These are phyloP conservation scores for Brachionus plicatilis DNA, from an alignment of 1,140 invertebrate species.

Conservation along the genomic window DNA sequence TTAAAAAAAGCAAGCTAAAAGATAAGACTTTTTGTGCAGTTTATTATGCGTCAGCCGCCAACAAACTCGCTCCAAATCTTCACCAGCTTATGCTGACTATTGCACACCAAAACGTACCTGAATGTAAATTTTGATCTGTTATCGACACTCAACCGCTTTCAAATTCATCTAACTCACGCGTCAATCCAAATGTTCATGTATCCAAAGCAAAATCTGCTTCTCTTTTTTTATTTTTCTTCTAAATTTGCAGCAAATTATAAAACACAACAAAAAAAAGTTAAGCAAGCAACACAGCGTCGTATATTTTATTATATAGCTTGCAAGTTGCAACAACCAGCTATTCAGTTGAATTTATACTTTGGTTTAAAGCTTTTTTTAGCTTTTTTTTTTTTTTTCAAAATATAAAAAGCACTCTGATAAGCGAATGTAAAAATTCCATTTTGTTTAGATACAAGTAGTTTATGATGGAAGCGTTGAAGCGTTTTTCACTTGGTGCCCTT, in stretches of 20 bases:
- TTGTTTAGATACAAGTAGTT: slow-evolving; percentile 12
- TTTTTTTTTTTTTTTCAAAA: slow-evolving; percentile 17
- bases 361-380: slow-evolving; percentile 3
- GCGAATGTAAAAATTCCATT: background rate
- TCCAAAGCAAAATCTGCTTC: background rate
- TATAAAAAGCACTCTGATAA: background rate
- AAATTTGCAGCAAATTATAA: background rate
- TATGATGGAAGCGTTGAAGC: slow-evolving; percentile 39
- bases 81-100: background rate
- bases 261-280: background rate
- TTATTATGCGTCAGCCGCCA: background rate
- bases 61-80: background rate
- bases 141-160: background rate
- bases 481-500: slow-evolving; percentile 32
- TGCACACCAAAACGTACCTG: slow-evolving; percentile 10
- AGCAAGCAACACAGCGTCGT: slow-evolving; percentile 19
- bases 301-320: slow-evolving; percentile 36
- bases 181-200: slow-evolving; percentile 3
- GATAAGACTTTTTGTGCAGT: background rate
- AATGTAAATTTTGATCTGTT: background rate
- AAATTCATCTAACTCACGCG: background rate
- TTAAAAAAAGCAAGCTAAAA: background rate
- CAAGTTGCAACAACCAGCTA: slow-evolving; percentile 20
- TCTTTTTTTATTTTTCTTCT: background rate
- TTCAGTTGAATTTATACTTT: slow-evolving; percentile 18